phyloP scores from a whole-genome alignment of 2,113 vertebrate species.

The Rhodinocichla rosea region DNA sequence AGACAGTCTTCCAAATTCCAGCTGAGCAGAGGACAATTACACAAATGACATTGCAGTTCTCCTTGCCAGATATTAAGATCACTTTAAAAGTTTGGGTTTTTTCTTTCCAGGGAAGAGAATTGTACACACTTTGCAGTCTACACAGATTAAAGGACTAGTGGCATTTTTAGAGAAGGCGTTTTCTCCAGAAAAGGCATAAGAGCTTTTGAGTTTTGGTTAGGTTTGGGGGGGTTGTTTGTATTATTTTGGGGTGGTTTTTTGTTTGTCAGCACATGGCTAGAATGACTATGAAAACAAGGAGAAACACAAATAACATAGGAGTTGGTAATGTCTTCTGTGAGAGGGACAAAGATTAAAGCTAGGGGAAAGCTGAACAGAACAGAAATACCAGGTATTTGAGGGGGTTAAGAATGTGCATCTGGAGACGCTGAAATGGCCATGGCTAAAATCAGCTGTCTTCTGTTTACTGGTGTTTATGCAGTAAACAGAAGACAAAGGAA shows the following conservation, averaged over 20 bases:
- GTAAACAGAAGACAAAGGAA: no score
- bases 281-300: neutral
- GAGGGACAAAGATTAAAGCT: neutral
- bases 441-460: constrained; percentile 34
- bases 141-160: neutral
- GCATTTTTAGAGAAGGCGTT: neutral
- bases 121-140: neutral
- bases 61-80: neutral
- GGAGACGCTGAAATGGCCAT: constrained; percentile 4
- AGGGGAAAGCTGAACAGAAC: neutral
- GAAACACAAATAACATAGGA: neutral
- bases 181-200: neutral
- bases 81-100: neutral
- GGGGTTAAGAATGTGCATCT: neutral
- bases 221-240: neutral
- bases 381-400: neutral
- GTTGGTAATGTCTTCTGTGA: neutral
- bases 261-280: fast-evolving
- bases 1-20: constrained; percentile 4
- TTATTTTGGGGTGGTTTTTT: neutral
- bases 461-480: neutral
- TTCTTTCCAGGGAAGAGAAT: neutral
- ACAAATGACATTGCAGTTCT: constrained; percentile 2
- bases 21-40: constrained; percentile 6
- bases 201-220: neutral